Evolutionary conservation across 2,888 invertebrate genomes (phyloP).

Genomic region (Pediacus dermestoides): DNA sequence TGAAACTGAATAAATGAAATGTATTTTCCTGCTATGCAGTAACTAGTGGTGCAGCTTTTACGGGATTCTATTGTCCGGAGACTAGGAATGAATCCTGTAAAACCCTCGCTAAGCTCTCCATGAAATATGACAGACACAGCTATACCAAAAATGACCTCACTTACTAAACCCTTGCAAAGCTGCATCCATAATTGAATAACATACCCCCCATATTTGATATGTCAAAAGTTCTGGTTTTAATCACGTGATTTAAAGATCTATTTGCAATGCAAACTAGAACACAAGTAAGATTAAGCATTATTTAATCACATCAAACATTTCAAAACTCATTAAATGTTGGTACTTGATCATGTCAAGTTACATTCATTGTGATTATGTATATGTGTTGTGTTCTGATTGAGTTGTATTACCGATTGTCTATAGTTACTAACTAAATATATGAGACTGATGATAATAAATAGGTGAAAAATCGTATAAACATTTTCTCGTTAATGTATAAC

Average conservation of each 20-base stretch:
- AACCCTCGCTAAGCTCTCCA: constrained; percentile 8
- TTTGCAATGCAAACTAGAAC: constrained; percentile 8
- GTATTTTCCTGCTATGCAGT: constrained; percentile 1
- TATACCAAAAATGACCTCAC: constrained; percentile 6
- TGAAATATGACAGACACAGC: constrained; percentile 12
- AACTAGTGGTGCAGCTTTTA: constrained; percentile 1
- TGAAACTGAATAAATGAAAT: too few species aligned
- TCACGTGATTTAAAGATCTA: constrained; percentile 4
- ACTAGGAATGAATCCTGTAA: constrained; percentile 9
- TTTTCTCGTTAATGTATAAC: too few species aligned
- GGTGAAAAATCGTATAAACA: too few species aligned
- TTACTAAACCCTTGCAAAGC: constrained; percentile 5
- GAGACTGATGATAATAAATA: too few species aligned
- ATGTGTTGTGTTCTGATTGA: too few species aligned
- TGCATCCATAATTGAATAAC: constrained; percentile 8
- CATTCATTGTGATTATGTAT: too few species aligned
- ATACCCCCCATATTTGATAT: constrained; percentile 3
- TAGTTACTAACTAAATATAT: too few species aligned
- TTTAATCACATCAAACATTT: constrained; percentile 5
- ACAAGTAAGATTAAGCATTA: constrained; percentile 5
- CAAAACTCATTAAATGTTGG: too few species aligned
- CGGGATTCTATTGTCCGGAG: constrained; percentile 7
- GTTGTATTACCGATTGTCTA: too few species aligned
- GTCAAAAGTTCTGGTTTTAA: constrained; percentile 7
- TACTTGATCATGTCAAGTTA: too few species aligned